Evolutionary conservation across 2,797 vertebrate genomes (phyloP).

Genomic region (Leucoraja ocellata): DNA sequence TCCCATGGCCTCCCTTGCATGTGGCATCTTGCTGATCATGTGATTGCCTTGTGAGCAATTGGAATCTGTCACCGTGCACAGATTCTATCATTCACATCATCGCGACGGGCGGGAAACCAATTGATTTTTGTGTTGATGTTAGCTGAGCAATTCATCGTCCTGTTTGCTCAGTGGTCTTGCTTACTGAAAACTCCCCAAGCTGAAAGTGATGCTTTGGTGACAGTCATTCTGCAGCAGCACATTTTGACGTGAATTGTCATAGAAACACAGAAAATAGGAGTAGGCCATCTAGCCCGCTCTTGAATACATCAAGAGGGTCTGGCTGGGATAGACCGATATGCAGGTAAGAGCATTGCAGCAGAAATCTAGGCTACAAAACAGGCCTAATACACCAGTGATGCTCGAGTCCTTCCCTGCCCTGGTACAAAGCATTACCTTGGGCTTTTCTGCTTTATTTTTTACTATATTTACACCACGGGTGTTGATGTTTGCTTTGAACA

Average conservation of each 20-base stretch:
- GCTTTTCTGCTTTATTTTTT: neutral
- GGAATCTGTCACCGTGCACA: conserved; percentile 45
- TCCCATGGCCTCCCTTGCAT: conserved; percentile 54
- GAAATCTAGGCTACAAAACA: neutral
- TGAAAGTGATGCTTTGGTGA: conserved; percentile 19
- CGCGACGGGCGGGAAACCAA: neutral
- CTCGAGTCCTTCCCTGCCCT: neutral
- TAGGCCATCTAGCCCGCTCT: too few species aligned
- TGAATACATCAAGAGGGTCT: neutral
- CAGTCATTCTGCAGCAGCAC: conserved; percentile 14
- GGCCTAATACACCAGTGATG: neutral
- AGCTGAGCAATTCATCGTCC: conserved; percentile 22
- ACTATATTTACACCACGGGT: neutral
- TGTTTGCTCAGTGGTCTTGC: neutral
- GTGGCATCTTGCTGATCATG: conserved; percentile 50
- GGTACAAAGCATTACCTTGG: neutral
- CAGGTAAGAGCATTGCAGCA: neutral
- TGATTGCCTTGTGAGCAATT: conserved; percentile 44
- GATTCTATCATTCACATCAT: conserved; percentile 12
- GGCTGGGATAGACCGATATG: neutral
- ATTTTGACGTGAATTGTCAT: neutral
- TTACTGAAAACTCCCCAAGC: conserved; percentile 1
- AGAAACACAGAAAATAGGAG: too few species aligned
- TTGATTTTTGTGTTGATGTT: conserved; percentile 19
- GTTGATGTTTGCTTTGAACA: neutral